These are phyloP conservation scores for Myotis findleyi DNA, from an alignment of 2,797 vertebrate species.

Conservation along the genomic window DNA sequence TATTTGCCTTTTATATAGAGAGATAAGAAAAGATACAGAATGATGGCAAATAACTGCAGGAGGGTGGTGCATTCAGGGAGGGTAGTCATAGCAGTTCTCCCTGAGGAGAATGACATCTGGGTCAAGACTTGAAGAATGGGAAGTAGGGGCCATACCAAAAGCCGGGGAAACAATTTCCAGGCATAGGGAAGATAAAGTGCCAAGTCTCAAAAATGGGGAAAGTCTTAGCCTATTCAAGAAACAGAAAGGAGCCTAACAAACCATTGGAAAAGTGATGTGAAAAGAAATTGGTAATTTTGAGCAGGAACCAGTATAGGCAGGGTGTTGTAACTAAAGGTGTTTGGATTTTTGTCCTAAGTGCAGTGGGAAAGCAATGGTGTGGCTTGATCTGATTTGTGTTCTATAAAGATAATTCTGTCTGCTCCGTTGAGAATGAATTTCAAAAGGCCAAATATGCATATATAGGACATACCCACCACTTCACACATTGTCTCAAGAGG, in stretches of 20 bases:
- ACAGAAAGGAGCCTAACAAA: background rate
- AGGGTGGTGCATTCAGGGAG: background rate
- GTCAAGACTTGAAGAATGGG: background rate
- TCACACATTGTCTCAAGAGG: conserved; percentile 4
- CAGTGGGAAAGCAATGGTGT: background rate
- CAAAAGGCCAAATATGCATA: conserved; percentile 50
- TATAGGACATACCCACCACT: background rate
- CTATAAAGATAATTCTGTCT: conserved; percentile 57
- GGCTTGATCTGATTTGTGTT: conserved; percentile 53
- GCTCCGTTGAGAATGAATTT: conserved; percentile 31
- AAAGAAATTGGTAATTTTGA: background rate
- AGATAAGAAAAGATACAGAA: background rate
- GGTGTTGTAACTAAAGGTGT: background rate
- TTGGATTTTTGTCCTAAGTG: conserved; percentile 30
- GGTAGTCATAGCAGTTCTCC: background rate
- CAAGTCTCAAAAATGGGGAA: background rate
- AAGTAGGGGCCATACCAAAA: background rate
- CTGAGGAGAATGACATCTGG: background rate
- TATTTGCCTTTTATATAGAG: too few species aligned
- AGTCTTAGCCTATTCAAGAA: background rate
- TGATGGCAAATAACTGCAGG: background rate
- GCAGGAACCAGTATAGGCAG: background rate
- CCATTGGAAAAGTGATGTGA: background rate
- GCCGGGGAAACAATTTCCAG: background rate
- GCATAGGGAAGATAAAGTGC: background rate